Evolutionary conservation across 2,888 invertebrate genomes (phyloP), one percentile per base, ranked within the genome.

Genomic region (Serripes groenlandicus): DNA sequence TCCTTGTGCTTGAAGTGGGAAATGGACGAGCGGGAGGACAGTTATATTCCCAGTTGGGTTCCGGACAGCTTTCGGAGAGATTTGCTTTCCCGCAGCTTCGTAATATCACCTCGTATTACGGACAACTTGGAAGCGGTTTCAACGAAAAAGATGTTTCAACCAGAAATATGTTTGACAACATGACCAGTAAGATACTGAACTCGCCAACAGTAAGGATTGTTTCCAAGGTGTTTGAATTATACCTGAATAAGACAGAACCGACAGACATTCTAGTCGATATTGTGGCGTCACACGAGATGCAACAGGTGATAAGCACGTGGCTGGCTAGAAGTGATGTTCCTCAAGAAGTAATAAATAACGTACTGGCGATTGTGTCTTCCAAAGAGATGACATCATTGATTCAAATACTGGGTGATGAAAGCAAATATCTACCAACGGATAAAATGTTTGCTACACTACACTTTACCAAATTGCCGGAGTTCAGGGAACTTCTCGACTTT

Each of bases 401-500:
- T 42, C 35, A 28, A 26, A 21, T 26, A 7, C 15, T 66, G 1
- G 37, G 11, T 15, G 23, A 42, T 28, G 42, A 28, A 34, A 42
- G 42, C n/a, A 26, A 30, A 18, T n/a, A 26, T 9, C 28, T 42
- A 66, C n/a, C 66, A 26, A 4, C 66, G 7, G 42, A 26, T 3
- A 26, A 26, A 5, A 7, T 66, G 26, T 66, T 37, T 28, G 3
- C 42, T 42, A 42, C 42, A 5, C 66, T 42, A 11, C 23, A 42
- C 9, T 35, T 66, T 7, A 66, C 26, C 66, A 66, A 66, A 23
- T 3, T 66, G 26, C 42, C 42, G 26, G 66, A 66, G 42, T 37
- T 66, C 15, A 37, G 42, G 18, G 23, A 66, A 4, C 35, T 66
- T 28, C 66, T 66, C 1, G 42, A 30, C 30, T 32, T 21, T 32